Evolutionary conservation across 2,888 invertebrate genomes (phyloP).

Genomic region (Meganola albula): DNA sequence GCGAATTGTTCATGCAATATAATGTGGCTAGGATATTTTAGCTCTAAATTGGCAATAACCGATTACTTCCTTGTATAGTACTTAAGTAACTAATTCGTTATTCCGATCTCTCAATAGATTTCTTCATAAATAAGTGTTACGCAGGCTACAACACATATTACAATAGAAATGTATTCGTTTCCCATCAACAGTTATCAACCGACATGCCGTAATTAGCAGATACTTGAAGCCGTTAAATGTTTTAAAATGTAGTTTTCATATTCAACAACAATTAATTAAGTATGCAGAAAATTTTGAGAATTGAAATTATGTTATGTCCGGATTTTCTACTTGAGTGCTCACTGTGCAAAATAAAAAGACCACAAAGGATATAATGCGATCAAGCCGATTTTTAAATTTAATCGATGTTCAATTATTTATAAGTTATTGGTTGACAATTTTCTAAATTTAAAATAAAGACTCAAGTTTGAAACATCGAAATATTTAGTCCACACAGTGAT

Average conservation of each 20-base stretch:
- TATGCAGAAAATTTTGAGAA: conserved; percentile 32
- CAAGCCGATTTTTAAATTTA: conserved; percentile 46
- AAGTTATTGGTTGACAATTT: conserved; percentile 73
- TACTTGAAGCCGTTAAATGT: conserved; percentile 69
- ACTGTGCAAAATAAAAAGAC: conserved; percentile 68
- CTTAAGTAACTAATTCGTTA: conserved; percentile 70
- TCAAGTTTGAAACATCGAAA: conserved; percentile 74
- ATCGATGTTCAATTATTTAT: conserved; percentile 51
- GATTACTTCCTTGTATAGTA: conserved; percentile 66
- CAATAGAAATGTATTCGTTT: conserved; percentile 75
- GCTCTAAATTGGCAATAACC: conserved; percentile 53
- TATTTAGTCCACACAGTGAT: conserved; percentile 75
- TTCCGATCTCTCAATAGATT: conserved; percentile 72
- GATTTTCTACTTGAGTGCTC: conserved; percentile 69
- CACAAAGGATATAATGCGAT: conserved; percentile 71
- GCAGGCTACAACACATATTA: conserved; percentile 76
- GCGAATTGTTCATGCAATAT: conserved; percentile 15
- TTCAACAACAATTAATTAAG: conserved; percentile 39
- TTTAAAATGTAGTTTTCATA: conserved; percentile 57
- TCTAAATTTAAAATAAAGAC: conserved; percentile 68
- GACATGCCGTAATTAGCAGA: conserved; percentile 74
- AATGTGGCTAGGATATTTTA: conserved; percentile 31
- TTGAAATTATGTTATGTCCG: conserved; percentile 48
- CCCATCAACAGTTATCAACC: conserved; percentile 68
- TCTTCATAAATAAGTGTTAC: conserved; percentile 65